These are phyloP conservation scores for Asteroscopus sphinx DNA, from an alignment of 2,888 invertebrate genomes.

Conservation along the genomic window DNA sequence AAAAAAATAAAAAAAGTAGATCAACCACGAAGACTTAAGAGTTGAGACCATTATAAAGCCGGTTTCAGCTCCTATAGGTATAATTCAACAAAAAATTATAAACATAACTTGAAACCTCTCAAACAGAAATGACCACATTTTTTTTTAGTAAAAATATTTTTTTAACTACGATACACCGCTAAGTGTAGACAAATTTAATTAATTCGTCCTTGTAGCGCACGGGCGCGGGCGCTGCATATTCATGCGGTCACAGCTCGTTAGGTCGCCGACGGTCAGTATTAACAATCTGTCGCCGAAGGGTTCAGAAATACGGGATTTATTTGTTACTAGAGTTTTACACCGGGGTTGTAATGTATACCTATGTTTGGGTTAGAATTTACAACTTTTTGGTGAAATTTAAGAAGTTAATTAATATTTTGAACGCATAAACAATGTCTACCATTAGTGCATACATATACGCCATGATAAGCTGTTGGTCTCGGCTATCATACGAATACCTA, in stretches of 20 bases:
- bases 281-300: conserved; percentile 75
- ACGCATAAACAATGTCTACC: too few relatives aligned
- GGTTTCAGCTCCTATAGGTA: not conserved
- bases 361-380: conserved; percentile 18
- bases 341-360: conserved; percentile 22
- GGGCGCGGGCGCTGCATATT: conserved; percentile 77
- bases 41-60: too few relatives aligned
- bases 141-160: conserved; percentile 32
- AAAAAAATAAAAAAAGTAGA: too few relatives aligned
- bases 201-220: conserved; percentile 73
- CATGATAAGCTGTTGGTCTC: too few relatives aligned
- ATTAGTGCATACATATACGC: too few relatives aligned
- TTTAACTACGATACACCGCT: conserved; percentile 31
- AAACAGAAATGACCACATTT: conserved; percentile 5
- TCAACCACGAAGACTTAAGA: too few relatives aligned
- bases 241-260: conserved; percentile 87
- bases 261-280: conserved; percentile 83
- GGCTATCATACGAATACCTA: too few relatives aligned
- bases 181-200: conserved; percentile 78
- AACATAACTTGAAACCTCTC: not conserved
- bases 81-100: not conserved
- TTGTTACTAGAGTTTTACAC: conserved; percentile 44
- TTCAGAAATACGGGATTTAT: conserved; percentile 46
- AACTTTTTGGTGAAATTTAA: conserved; percentile 13
- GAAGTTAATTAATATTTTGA: too few relatives aligned